Evolutionary conservation across 2,113 vertebrate species (phyloP), one percentile per base, ranked within the genome.

Genomic region (Cygnus buccinator): DNA sequence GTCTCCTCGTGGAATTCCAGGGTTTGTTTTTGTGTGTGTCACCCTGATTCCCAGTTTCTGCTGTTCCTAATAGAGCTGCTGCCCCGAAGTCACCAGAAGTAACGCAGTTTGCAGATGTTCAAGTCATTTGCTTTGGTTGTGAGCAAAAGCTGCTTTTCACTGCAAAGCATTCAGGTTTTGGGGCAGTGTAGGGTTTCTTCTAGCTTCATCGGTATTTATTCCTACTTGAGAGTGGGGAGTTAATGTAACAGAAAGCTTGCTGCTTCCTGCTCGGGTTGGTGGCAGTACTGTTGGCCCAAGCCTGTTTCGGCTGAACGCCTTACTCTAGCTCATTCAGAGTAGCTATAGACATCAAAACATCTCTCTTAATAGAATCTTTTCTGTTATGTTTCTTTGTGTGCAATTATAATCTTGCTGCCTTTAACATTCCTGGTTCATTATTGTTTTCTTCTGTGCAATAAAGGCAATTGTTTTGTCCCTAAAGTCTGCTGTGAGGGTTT

Each of bases 391-490:
- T 95, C 83, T 84, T 84, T 62, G 66, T 75, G 68, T 73, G 92
- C 95, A 96, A 66, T 97, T 97, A 97, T 68, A 76, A 76, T 89
- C 83, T 66, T 5, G 44, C 43, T 90, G 94, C 58, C 58, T 97
- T 92, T 87, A 87, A 92, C 74, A 48, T 75, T 82, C 76, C 77
- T 22, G 26, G 20, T 90, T 94, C 95, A 61, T 96, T 92, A 96
- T 87, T 92, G 87, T 76, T 95, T 96, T 95, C 62, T 72, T 95
- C 89, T 63, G 44, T 76, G 92, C 91, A 89, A 87, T 93, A 89
- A 95, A 96, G 76, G 80, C 94, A 95, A 92, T 97, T 93, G 87
- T 75, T 95, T 95, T 96, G 89, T 84, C 89, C 94, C 95, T 89
- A 2, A 93, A 85, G 95, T 87, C 85, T 93, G 80, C 83, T 96